phyloP scores from a whole-genome alignment of 2,888 invertebrate species.

The Torymus auratus region DNA sequence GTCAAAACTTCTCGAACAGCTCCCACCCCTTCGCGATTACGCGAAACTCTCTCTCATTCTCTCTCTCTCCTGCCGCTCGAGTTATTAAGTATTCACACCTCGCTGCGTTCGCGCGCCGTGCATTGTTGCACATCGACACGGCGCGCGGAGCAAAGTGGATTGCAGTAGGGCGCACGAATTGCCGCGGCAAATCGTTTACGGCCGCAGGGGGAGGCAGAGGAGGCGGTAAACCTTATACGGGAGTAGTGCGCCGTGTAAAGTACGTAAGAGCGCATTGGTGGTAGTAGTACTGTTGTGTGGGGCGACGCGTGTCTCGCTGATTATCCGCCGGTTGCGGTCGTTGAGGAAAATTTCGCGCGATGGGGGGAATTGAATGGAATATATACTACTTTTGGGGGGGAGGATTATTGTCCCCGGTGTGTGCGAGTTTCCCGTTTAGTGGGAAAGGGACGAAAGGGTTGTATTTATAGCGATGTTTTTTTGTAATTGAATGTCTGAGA shows the following conservation, averaged over 20 bases:
- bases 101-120: constrained; percentile 59
- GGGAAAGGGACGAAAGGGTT: too few relatives aligned
- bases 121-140: constrained; percentile 15
- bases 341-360: too few relatives aligned
- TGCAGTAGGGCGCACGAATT: constrained; percentile 59
- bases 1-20: constrained; percentile 60
- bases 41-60: constrained; percentile 8
- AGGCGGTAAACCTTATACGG: not conserved
- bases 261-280: not conserved
- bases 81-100: constrained; percentile 67
- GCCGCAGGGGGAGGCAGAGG: constrained; percentile 50
- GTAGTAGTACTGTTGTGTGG: not conserved
- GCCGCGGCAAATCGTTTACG: constrained; percentile 63
- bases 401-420: too few relatives aligned
- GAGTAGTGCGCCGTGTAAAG: constrained; percentile 1
- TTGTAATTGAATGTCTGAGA: too few relatives aligned
- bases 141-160: constrained; percentile 58
- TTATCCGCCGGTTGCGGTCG: constrained; percentile 6
- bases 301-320: constrained; percentile 15
- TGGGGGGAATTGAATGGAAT: too few relatives aligned
- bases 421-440: too few relatives aligned
- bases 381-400: too few relatives aligned
- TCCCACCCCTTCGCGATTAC: constrained; percentile 64
- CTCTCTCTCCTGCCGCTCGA: constrained; percentile 37
- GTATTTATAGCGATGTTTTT: too few relatives aligned